Evolutionary conservation across 2,888 invertebrate species (phyloP).

Genomic region (Mantis religiosa): DNA sequence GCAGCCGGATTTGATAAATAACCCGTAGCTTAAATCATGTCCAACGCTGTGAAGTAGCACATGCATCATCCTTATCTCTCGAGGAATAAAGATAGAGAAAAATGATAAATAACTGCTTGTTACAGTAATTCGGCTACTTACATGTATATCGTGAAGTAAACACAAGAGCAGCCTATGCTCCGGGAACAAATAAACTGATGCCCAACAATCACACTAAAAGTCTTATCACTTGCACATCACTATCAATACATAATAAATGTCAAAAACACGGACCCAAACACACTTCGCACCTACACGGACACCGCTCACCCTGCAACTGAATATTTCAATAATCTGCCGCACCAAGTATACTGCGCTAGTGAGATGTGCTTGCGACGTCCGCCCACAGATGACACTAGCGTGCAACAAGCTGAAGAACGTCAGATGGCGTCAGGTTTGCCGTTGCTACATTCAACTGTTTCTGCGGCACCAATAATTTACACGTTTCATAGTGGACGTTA

Average conservation of each 20-base stretch:
- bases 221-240: constrained; percentile 16
- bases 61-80: background rate
- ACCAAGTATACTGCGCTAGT: background rate
- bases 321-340: background rate
- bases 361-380: background rate
- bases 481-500: too few relatives aligned
- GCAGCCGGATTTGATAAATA: background rate
- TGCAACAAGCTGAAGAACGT: background rate
- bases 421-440: background rate
- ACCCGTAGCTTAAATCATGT: too few relatives aligned
- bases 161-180: background rate
- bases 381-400: background rate
- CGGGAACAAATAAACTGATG: background rate
- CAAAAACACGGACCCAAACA: background rate
- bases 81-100: background rate
- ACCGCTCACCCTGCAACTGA: background rate
- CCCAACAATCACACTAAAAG: background rate
- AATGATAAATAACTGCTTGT: background rate
- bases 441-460: too few relatives aligned
- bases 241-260: constrained; percentile 3
- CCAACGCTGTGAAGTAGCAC: too few relatives aligned
- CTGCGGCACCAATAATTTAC: too few relatives aligned
- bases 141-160: background rate
- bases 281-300: background rate
- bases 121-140: background rate